Conservation (phyloP, 2,888 invertebrate genomes). For the Anoplius nigerrimus region DNA sequence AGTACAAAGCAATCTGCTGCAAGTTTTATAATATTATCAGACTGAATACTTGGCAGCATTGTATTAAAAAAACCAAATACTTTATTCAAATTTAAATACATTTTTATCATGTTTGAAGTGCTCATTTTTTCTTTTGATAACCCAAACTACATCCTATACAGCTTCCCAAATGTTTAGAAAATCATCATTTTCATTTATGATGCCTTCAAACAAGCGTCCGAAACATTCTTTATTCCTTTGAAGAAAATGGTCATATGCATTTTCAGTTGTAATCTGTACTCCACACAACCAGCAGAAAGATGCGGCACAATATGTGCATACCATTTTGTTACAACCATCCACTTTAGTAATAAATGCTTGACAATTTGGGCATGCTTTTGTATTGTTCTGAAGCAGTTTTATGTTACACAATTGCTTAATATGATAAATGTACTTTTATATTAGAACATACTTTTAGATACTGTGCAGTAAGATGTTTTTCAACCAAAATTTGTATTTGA, state of each 20-base stretch:
- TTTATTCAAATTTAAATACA: not conserved
- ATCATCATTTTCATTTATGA: not conserved
- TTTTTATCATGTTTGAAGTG: not conserved
- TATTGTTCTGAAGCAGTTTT: constrained; percentile 44
- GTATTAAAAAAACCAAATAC: not conserved
- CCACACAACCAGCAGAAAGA: constrained; percentile 62
- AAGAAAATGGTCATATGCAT: constrained; percentile 59
- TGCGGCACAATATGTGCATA: constrained; percentile 47
- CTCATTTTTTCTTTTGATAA: constrained; percentile 6
- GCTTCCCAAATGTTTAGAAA: not conserved
- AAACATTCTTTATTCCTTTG: constrained; percentile 34
- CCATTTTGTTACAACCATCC: constrained; percentile 59
- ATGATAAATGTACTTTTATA: constrained; percentile 1
- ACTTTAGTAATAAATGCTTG: constrained; percentile 46
- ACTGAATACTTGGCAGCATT: not conserved
- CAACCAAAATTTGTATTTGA: constrained; percentile 57
- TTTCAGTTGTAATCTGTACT: constrained; percentile 27
- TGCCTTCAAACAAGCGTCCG: constrained; percentile 53
- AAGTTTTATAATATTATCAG: not conserved
- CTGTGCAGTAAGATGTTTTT: constrained; percentile 49
- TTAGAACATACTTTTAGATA: constrained; percentile 56
- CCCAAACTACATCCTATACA: constrained; percentile 14
- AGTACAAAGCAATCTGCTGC: not conserved
- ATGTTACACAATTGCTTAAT: not conserved
- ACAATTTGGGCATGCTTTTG: constrained; percentile 61